Base-by-base conservation (phyloP, 2,888 invertebrate genomes). In the Macropis europaea region DNA sequence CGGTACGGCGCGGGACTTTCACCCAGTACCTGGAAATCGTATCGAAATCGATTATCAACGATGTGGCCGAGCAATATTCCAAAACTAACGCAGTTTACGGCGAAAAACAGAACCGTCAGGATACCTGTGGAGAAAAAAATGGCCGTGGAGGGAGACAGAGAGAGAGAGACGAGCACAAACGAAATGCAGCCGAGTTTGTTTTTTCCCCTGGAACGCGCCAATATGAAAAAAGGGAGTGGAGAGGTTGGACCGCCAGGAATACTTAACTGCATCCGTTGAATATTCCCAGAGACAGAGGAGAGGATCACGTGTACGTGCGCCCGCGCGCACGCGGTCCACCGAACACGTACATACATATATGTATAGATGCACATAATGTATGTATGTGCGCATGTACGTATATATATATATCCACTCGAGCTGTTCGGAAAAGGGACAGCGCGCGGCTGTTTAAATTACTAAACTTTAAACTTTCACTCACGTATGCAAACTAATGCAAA, bases 401-500 rank as follows among this genome's bases (percentile, higher is more conserved):
- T 34, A 32, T 53, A 34, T 40, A 52, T 54, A 60, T 53, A 60
- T 62, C 67, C 43, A n/a, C 22, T 17, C n/a, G 40, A 36, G 64
- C 75, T 76, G 60, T 85, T 81, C 62, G 72, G 74, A 81, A 82
- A 83, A 78, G 77, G 77, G 82, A 84, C 76, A 79, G 69, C 73
- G 76, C 77, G 62, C 73, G 81, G 77, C 80, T 84, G 85, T 85
- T 84, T 82, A 85, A 87, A 87, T 87, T 84, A 82, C 85, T 82
- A 84, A 87, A 87, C 84, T 87, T 86, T 84, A 81, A 86, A 87
- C 86, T 87, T 86, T 85, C 82, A 83, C 83, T 86, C 82, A 82
- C 79, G 82, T 84, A 87, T 86, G 87, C 85, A 87, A 87, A 87
- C 83, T 87, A 86, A 86, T 83, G 84, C 86, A 86, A 87, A 84